Conservation (phyloP, 2,113 vertebrate genomes). For the Brienomyrus brachyistius region DNA sequence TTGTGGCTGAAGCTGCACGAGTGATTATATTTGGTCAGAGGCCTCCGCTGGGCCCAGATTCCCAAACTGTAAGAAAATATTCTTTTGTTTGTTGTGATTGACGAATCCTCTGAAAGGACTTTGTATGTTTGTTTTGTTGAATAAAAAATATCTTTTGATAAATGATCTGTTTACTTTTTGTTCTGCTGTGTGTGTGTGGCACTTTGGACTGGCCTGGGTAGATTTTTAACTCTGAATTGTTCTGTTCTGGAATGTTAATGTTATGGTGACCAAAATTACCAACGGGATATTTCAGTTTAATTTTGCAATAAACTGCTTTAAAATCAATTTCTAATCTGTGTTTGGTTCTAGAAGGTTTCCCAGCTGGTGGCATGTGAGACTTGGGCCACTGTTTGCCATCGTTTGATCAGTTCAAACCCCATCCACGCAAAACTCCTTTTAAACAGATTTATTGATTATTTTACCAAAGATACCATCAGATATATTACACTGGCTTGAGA, state of each 20-base stretch:
- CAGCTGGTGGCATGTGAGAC: neutral
- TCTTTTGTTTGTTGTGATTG: conserved; percentile 27
- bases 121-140: conserved; percentile 29
- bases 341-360: neutral
- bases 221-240: neutral
- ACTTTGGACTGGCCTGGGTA: neutral
- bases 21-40: conserved; percentile 1
- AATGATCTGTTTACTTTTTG: conserved; percentile 30
- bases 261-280: neutral
- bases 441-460: conserved; percentile 69
- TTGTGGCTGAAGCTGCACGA: conserved; percentile 31
- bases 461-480: conserved; percentile 64
- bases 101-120: conserved; percentile 7
- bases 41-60: conserved; percentile 6
- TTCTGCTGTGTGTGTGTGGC: neutral
- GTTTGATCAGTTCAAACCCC: neutral
- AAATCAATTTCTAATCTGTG: neutral
- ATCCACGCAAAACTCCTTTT: conserved; percentile 36
- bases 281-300: neutral
- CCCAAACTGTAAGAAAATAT: conserved; percentile 19
- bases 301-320: neutral
- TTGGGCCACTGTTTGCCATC: neutral
- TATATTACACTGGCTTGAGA: conserved; percentile 61
- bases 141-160: conserved; percentile 31
- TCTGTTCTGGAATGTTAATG: neutral